A percentile compares a stretch with the other conserved stretches of the same genome.
phyloP scores from a whole-genome alignment of 2,797 vertebrate genomes.

The Lepidocolaptes lacrymiger region DNA sequence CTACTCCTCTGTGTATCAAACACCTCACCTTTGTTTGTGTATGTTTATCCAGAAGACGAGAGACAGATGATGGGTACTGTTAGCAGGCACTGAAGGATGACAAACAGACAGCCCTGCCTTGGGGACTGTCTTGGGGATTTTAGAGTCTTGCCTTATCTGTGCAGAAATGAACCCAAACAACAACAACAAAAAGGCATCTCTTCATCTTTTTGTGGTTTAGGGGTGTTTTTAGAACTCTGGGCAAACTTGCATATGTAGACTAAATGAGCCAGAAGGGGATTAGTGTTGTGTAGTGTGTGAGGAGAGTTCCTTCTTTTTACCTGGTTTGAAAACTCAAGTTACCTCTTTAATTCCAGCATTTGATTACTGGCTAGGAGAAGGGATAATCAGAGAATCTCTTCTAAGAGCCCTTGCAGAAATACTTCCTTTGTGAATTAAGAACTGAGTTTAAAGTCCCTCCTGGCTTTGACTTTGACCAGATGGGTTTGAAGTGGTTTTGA shows the following conservation, averaged over 20 bases:
- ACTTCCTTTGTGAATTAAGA: neutral
- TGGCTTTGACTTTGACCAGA: neutral
- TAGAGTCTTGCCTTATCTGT: neutral
- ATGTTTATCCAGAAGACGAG: neutral
- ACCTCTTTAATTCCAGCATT: neutral
- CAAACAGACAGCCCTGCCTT: neutral
- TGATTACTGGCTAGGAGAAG: neutral
- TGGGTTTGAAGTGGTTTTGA: neutral
- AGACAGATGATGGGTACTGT: neutral
- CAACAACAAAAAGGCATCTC: neutral
- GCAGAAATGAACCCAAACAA: neutral
- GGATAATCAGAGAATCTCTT: neutral
- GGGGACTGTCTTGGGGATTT: neutral
- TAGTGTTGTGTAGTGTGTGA: neutral
- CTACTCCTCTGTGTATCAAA: neutral
- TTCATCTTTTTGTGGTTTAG: neutral
- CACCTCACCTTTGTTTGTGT: slow-evolving; percentile 1
- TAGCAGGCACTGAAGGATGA: neutral
- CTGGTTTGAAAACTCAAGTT: neutral
- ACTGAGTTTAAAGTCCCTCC: neutral
- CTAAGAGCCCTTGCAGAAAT: neutral
- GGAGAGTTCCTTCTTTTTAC: neutral
- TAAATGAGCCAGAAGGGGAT: neutral
- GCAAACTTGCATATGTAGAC: neutral
- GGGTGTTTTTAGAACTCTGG: neutral